Conservation (phyloP, 2,888 invertebrate species). For the Drosophila austrosaltans region DNA sequence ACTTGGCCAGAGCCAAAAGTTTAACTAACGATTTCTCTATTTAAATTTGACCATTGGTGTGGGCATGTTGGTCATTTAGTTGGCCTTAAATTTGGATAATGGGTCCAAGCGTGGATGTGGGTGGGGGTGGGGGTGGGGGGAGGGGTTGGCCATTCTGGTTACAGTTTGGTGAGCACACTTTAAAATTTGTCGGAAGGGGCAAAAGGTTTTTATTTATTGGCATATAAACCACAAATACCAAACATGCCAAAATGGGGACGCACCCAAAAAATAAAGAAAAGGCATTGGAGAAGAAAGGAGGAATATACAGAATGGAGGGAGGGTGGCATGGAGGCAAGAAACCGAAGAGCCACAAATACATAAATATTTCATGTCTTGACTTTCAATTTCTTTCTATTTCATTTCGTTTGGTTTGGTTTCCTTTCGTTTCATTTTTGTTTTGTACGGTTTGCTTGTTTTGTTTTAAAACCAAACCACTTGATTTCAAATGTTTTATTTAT, state of each 20-base stretch:
- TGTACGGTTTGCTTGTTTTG: slow-evolving; percentile 51
- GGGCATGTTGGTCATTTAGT: slow-evolving; percentile 57
- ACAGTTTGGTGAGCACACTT: slow-evolving; percentile 54
- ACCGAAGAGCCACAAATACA: slow-evolving; percentile 50
- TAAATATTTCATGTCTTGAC: slow-evolving; percentile 75
- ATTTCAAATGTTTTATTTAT: slow-evolving; percentile 76
- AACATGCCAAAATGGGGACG: slow-evolving; percentile 60
- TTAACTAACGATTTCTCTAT: slow-evolving; percentile 59
- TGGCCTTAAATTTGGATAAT: slow-evolving; percentile 24
- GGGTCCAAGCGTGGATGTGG: slow-evolving; percentile 29
- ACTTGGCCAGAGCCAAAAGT: slow-evolving; percentile 52
- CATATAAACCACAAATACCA: slow-evolving; percentile 74
- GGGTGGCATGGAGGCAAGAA: not conserved
- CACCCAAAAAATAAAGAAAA: slow-evolving; percentile 43
- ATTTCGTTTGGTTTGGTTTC: slow-evolving; percentile 29
- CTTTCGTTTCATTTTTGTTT: slow-evolving; percentile 47
- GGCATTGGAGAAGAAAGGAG: too few relatives aligned
- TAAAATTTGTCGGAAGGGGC: slow-evolving; percentile 59
- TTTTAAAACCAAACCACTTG: slow-evolving; percentile 66
- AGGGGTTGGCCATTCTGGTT: slow-evolving; percentile 44
- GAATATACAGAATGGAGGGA: not conserved
- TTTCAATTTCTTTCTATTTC: slow-evolving; percentile 65
- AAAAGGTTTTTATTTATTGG: slow-evolving; percentile 74
- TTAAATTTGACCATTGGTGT: slow-evolving; percentile 14
- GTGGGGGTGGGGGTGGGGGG: slow-evolving; percentile 14